phyloP scores from a whole-genome alignment of 1,140 invertebrate genomes.

The Ips typographus region DNA sequence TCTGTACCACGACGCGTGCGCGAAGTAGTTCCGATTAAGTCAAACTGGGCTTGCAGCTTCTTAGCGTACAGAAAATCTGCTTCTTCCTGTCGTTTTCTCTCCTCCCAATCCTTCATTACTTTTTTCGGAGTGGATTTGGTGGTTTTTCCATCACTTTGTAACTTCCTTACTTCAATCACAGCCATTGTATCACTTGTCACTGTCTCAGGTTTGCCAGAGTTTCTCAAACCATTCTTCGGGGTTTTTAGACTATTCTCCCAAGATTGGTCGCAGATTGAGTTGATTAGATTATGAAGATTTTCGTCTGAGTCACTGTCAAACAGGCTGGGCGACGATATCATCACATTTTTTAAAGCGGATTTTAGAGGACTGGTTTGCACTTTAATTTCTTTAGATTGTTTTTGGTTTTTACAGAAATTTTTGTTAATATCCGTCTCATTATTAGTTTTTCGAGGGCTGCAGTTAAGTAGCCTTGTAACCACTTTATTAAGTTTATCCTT shows the following conservation, averaged over 20 bases:
- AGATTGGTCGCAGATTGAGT: slow-evolving; percentile 5
- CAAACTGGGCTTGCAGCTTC: slow-evolving; percentile 41
- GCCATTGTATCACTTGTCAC: slow-evolving; percentile 9
- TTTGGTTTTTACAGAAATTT: not conserved
- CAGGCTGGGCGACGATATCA: not conserved
- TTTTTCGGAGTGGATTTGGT: not conserved
- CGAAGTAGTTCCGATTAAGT: slow-evolving; percentile 26
- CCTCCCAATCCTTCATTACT: slow-evolving; percentile 6
- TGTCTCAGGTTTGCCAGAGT: slow-evolving; percentile 11
- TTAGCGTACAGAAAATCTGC: slow-evolving; percentile 42
- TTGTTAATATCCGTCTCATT: slow-evolving; percentile 10
- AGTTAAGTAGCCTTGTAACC: not conserved
- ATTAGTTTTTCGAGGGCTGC: not conserved
- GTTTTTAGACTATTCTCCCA: not conserved
- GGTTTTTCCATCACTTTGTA: not conserved
- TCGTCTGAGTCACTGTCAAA: slow-evolving; percentile 11
- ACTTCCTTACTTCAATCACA: not conserved
- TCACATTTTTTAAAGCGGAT: too few species aligned
- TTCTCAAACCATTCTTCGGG: slow-evolving; percentile 2
- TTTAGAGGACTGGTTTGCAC: too few species aligned
- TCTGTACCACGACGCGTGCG: slow-evolving; percentile 27
- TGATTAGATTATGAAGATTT: slow-evolving; percentile 4
- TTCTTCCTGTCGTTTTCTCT: slow-evolving; percentile 39
- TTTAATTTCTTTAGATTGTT: too few species aligned
- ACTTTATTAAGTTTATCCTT: too few species aligned